These are phyloP conservation scores for Hypomesus transpacificus DNA, from an alignment of 2,113 vertebrate genomes.

Conservation along the genomic window DNA sequence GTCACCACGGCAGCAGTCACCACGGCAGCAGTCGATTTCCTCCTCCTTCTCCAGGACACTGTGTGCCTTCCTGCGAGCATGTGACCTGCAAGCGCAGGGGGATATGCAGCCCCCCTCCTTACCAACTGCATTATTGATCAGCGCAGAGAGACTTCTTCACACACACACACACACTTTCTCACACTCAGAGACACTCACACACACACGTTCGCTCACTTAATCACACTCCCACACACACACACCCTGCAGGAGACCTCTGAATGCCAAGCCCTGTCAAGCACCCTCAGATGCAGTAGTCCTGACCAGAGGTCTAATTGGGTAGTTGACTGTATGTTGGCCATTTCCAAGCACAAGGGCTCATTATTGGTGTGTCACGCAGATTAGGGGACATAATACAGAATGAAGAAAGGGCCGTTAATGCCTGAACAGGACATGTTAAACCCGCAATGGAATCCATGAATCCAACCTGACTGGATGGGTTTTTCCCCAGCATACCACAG, in stretches of 20 bases:
- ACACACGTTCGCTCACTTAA: slow-evolving; percentile 12
- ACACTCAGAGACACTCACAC: slow-evolving; percentile 9
- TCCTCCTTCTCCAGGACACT: slow-evolving; percentile 50
- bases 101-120: slow-evolving; percentile 57
- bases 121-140: slow-evolving; percentile 70
- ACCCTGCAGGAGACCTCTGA: slow-evolving; percentile 46
- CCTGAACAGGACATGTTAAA: slow-evolving; percentile 7
- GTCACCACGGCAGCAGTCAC: not conserved
- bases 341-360: slow-evolving; percentile 37
- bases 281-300: slow-evolving; percentile 36
- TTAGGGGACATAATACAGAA: slow-evolving; percentile 15
- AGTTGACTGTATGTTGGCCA: slow-evolving; percentile 30
- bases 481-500: slow-evolving; percentile 11
- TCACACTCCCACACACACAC: slow-evolving; percentile 13
- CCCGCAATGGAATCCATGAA: not conserved
- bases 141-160: slow-evolving; percentile 51
- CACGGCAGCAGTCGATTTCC: not conserved
- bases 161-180: slow-evolving; percentile 17
- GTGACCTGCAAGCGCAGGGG: slow-evolving; percentile 48
- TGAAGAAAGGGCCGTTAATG: slow-evolving; percentile 7
- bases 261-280: slow-evolving; percentile 48
- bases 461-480: slow-evolving; percentile 5
- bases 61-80: slow-evolving; percentile 60
- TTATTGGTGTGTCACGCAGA: slow-evolving; percentile 25
- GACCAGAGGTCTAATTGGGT: slow-evolving; percentile 46